Evolutionary conservation across 37 sponge, comb jelly and placozoan species (phyloP), one percentile per base, ranked within the genome.

Genomic region (Crambe crambe): DNA sequence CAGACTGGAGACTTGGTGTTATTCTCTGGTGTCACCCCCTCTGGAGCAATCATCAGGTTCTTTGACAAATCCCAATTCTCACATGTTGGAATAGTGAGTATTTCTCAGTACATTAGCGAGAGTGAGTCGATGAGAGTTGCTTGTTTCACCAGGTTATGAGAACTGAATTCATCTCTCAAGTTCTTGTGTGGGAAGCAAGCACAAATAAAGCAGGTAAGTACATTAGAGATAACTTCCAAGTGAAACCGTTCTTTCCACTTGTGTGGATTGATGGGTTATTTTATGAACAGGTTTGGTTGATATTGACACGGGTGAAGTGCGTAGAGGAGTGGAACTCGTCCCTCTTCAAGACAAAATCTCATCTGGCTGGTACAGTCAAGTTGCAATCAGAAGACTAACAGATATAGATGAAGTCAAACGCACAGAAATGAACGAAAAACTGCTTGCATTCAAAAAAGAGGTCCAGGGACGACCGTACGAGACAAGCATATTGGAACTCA

Each of bases 1-100:
- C 18, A 82, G 23, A 88, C 89, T 3, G 89, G 88, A 22, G 87
- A 86, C 57, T 25, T 86, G 22, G 74, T 86, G 8, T 76, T 93
- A 34, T 89, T 93, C 83, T 72, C 83, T 21, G 90, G 90, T 3
- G 79, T 79, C 26, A 89, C 90, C 21, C 70, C 74, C n/a, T 65
- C 76, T 8, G 87, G 90, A 2, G 86, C 90, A 21, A 44, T 94
- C 76, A 94, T 94, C 47, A 85, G 78, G 37, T 43, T 94, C 37
- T 94, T 94, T 86, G 94, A 94, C 54, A 74, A 86, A 22, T 76
- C 87, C 3, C 72, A 79, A 32, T 94, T 94, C 87, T 89, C 90
- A 32, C 94, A 94, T 42, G 68, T 94, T 56, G 94, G 81, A 18
- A 36, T 94, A 54, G 94, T 94, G 78, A 78, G 90, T 74, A 17